Base-by-base conservation (phyloP, 2,888 invertebrate species). In the Sylvicola fuscatus region DNA sequence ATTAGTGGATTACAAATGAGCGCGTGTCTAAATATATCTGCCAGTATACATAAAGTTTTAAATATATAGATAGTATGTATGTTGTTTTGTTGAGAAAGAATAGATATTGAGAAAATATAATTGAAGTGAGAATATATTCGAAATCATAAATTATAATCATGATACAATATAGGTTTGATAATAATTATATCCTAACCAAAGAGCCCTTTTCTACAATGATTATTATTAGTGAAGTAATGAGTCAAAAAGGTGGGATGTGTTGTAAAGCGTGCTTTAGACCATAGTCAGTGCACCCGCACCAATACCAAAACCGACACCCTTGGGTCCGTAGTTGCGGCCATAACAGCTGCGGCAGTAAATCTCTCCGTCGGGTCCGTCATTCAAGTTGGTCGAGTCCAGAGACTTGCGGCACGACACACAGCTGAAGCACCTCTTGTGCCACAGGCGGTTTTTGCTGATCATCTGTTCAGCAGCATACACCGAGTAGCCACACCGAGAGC, bases 391-490 rank as follows among this genome's bases (percentile, higher is more conserved):
- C 46, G 87, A 87, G 62, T 89, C 89, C 55, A 82, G 66, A 47
- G 84, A 84, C 60, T 78, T 78, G 50, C 76, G 74, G 60, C 87
- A 89, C 47, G 79, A 82, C 35, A 71, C 72, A 61, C 93, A 93
- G 60, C 77, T 77, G 72, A 93, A 93, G 66, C 93, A 93, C 46
- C 81, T 65, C 61, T 78, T 87, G 66, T 95, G 93, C 84, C 84
- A 87, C 50, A 81, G 66, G 53, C 79, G 75, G 59, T 80, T 83
- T 64, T 86, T 90, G 62, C 89, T 90, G 64, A 89, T 73, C 80
- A 90, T 89, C 61, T 90, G 86, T 67, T 95, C 95, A 37, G 95
- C 95, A 45, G 87, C 87, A 59, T 82, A 95, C 3, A 95, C 93
- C 35, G 81, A 75, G 60, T 75, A 89, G 14, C 86, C 82, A 60